A percentile compares a stretch with the other conserved stretches of the same genome.
These are phyloP conservation scores for Colletes gigas DNA, from an alignment of 1,140 invertebrate species.

Conservation along the genomic window DNA sequence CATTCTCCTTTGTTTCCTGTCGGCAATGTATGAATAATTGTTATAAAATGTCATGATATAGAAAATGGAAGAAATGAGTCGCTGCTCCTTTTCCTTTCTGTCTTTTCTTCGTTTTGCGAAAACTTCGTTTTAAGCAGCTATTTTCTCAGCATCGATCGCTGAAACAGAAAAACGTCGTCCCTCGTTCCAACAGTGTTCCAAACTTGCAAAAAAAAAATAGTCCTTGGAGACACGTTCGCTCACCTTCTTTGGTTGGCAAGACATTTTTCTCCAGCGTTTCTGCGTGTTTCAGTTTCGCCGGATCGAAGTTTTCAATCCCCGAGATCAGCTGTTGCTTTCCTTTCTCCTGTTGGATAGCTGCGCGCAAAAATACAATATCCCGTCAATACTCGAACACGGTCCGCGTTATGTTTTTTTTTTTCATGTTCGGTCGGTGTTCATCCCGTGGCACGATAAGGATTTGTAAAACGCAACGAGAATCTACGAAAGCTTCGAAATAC, in stretches of 20 bases:
- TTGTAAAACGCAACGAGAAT: background rate
- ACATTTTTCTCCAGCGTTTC: conserved; percentile 95
- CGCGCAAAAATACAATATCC: background rate
- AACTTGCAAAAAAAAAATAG: background rate
- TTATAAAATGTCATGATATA: conserved; percentile 77
- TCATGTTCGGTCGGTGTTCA: background rate
- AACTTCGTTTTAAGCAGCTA: conserved; percentile 63
- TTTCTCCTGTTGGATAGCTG: conserved; percentile 93
- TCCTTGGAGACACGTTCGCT: background rate
- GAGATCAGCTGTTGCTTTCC: conserved; percentile 92
- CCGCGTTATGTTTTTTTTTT: no score
- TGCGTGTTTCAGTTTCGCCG: conserved; percentile 92
- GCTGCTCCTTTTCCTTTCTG: conserved; percentile 52
- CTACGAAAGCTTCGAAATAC: background rate
- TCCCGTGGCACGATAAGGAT: background rate
- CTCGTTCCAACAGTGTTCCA: background rate
- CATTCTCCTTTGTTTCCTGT: conserved; percentile 60
- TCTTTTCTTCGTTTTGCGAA: conserved; percentile 38
- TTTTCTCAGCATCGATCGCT: conserved; percentile 75
- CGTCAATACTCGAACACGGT: no score
- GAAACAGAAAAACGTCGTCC: conserved; percentile 53
- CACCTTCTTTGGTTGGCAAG: conserved; percentile 87
- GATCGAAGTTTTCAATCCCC: conserved; percentile 94
- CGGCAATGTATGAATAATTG: conserved; percentile 74
- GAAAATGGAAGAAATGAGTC: conserved; percentile 74